A percentile compares a stretch with the other conserved stretches of the same genome.
phyloP scores from a whole-genome alignment of 1,140 invertebrate species.

The Lysiphlebus fabarum region DNA sequence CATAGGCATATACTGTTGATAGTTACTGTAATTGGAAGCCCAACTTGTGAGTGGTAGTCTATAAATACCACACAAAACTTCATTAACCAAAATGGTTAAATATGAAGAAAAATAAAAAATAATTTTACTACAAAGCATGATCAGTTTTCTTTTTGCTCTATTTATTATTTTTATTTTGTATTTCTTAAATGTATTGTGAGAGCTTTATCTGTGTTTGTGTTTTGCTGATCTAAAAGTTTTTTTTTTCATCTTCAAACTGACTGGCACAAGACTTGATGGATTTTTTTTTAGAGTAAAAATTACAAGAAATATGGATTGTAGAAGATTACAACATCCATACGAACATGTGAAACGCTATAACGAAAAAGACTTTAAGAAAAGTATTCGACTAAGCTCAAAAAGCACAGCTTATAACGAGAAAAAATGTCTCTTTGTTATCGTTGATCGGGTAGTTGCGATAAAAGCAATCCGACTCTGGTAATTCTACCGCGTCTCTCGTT shows the following conservation, averaged over 20 bases:
- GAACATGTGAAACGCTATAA: too few species aligned
- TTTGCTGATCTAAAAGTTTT: too few species aligned
- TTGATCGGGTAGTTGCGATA: slow-evolving; percentile 18
- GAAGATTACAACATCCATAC: too few species aligned
- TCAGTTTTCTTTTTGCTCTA: neutral
- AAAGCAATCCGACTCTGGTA: slow-evolving; percentile 25
- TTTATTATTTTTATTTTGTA: neutral
- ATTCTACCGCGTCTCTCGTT: slow-evolving; percentile 15
- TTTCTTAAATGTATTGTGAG: too few species aligned
- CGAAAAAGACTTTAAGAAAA: neutral
- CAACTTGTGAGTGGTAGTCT: slow-evolving; percentile 34
- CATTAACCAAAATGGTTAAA: slow-evolving; percentile 44
- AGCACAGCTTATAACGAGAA: slow-evolving; percentile 33
- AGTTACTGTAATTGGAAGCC: slow-evolving; percentile 41
- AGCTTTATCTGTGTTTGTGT: too few species aligned
- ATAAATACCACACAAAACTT: slow-evolving; percentile 49
- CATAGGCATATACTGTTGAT: slow-evolving; percentile 12
- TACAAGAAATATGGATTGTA: too few species aligned
- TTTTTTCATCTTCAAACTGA: too few species aligned
- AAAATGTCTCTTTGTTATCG: slow-evolving; percentile 30
- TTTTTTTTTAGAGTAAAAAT: too few species aligned
- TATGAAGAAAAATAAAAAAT: slow-evolving; percentile 37
- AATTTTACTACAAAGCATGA: slow-evolving; percentile 23
- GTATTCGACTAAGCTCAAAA: neutral
- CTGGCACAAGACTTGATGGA: too few species aligned